A percentile compares a stretch with the other conserved stretches of the same genome.
These are phyloP conservation scores for Clarias batrachus DNA, from an alignment of 2,113 vertebrate species.

Conservation along the genomic window DNA sequence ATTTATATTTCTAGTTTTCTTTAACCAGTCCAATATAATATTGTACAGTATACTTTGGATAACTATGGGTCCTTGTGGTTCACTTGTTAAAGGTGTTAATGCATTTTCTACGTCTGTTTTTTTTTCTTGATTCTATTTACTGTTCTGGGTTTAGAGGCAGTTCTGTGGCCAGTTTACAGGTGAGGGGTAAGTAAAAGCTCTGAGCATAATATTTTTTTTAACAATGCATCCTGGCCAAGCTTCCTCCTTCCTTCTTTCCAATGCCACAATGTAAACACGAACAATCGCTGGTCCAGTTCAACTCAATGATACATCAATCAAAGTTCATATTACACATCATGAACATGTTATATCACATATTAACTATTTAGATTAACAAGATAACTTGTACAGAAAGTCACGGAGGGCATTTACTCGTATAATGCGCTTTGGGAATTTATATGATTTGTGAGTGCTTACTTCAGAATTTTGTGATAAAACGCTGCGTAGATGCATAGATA, in stretches of 20 bases:
- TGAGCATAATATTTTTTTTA: background rate
- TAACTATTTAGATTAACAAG: background rate
- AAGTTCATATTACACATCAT: background rate
- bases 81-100: background rate
- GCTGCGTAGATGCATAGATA: background rate
- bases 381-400: background rate
- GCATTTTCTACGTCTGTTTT: background rate
- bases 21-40: background rate
- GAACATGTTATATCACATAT: no score
- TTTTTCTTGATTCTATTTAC: background rate
- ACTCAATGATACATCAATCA: background rate
- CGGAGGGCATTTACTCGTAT: background rate
- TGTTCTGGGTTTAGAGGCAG: background rate
- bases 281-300: background rate
- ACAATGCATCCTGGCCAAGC: background rate
- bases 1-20: background rate
- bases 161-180: background rate
- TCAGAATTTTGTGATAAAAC: background rate
- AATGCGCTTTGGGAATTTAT: background rate
- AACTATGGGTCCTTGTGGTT: background rate
- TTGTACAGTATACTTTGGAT: background rate
- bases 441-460: background rate
- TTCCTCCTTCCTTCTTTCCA: background rate
- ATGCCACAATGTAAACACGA: background rate
- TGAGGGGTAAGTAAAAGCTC: background rate